Evolutionary conservation across 2,113 vertebrate genomes (phyloP), one percentile per base, ranked within the genome.

Genomic region (Xenopus borealis): DNA sequence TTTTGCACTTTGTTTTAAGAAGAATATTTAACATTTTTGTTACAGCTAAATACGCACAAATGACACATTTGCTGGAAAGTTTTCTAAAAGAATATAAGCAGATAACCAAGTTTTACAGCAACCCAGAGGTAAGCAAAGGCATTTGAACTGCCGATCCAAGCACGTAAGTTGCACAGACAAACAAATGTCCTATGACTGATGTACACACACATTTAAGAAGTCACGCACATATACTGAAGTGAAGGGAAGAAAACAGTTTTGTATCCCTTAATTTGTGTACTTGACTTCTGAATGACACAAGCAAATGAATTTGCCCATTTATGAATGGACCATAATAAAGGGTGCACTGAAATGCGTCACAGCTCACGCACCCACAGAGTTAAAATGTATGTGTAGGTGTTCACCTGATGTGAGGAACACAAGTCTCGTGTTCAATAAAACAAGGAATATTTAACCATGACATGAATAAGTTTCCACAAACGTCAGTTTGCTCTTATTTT

Each of bases 71-170:
- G 85, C 89, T 89, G 17, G 79, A 23, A 59, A 89, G 79, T 70
- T 91, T 95, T 79, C 81, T 86, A 73, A 87, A 90, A 75, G 94
- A 95, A 75, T 91, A 89, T 66, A 81, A 62, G 65, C 88, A 80
- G 66, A 40, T 9, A 40, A 83, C 84, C 64, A 80, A 83, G 67
- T 89, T 94, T 71, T 91, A 93, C 69, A 75, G 78, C 62, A 80
- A 79, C 70, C 78, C 94, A 71, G 83, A 92, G 92, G 91, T 94
- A 83, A 53, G 16, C 7, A 66, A 27, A 4, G 47, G 47, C 14
- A 50, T 12, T 4, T 13, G 14, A 3, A 50, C 47, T 16, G 14
- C 5, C 47, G 10, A 3, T 50, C 47, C 47, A 13, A 3, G 3
- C 3, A 2, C 46, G 10, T n/a, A 50, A 10, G 3, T 12, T 2